Conservation (phyloP, 2,888 invertebrate species). For the Pachliopta kotzebuea region DNA sequence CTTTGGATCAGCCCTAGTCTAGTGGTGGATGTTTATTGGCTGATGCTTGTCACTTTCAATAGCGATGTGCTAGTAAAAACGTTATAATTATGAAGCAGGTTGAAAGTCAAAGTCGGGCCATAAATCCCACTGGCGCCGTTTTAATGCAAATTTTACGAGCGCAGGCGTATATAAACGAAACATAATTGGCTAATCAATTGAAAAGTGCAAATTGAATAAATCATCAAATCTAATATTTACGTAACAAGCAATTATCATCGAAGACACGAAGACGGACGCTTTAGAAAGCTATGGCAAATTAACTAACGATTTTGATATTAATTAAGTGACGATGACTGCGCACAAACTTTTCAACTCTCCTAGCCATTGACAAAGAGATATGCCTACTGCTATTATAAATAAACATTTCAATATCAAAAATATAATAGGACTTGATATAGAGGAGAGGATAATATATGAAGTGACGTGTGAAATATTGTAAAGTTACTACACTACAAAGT, state of each 20-base stretch:
- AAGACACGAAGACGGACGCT: conserved; percentile 27
- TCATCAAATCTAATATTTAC: conserved; percentile 28
- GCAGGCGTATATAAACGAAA: conserved; percentile 18
- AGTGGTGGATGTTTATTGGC: not conserved
- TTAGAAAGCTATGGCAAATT: conserved; percentile 54
- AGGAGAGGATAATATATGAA: conserved; percentile 38
- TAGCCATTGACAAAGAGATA: conserved; percentile 34
- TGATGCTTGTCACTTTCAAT: conserved; percentile 22
- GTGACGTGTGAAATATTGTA: conserved; percentile 40
- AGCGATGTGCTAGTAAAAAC: conserved; percentile 14
- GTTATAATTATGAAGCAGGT: conserved; percentile 20
- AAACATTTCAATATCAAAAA: conserved; percentile 33
- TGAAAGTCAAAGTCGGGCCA: conserved; percentile 24
- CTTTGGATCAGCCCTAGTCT: no score
- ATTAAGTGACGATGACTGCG: conserved; percentile 51
- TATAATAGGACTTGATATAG: conserved; percentile 34
- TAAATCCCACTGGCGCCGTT: conserved; percentile 13
- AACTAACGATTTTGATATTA: conserved; percentile 48
- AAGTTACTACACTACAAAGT: conserved; percentile 35
- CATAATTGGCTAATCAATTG: conserved; percentile 25
- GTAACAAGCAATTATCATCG: conserved; percentile 30
- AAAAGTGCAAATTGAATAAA: conserved; percentile 24
- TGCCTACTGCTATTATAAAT: conserved; percentile 39
- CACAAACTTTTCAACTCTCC: conserved; percentile 39
- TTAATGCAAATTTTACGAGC: conserved; percentile 24